phyloP scores from a whole-genome alignment of 2,888 invertebrate species.

The Stegana nigrithorax region DNA sequence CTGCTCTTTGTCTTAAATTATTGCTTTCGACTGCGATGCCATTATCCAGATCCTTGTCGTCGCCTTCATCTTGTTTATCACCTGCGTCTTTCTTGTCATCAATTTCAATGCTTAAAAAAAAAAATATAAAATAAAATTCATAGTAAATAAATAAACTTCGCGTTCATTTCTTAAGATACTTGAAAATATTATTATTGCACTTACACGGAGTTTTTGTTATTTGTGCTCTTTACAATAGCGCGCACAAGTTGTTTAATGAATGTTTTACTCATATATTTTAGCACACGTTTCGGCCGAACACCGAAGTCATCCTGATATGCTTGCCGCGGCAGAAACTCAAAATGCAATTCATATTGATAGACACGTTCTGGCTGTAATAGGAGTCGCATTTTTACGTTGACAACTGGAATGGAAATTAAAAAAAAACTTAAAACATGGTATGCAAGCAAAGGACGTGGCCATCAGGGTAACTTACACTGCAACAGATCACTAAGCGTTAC shows the following conservation, averaged over 20 bases:
- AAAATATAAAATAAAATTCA: too few relatives aligned
- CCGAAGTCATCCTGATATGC: slow-evolving; percentile 80
- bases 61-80: slow-evolving; percentile 53
- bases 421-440: neutral
- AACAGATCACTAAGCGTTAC: slow-evolving; percentile 85
- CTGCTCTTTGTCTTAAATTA: slow-evolving; percentile 64
- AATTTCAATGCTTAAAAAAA: slow-evolving; percentile 66
- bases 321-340: slow-evolving; percentile 80
- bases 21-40: slow-evolving; percentile 42
- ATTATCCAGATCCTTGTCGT: slow-evolving; percentile 65
- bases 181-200: slow-evolving; percentile 19
- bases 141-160: too few relatives aligned
- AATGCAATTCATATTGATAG: slow-evolving; percentile 76
- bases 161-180: too few relatives aligned
- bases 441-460: slow-evolving; percentile 1
- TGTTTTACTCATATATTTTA: slow-evolving; percentile 79
- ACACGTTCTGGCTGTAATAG: slow-evolving; percentile 71
- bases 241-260: slow-evolving; percentile 79
- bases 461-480: slow-evolving; percentile 69
- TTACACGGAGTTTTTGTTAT: slow-evolving; percentile 67
- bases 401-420: slow-evolving; percentile 46
- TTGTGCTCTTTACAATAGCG: slow-evolving; percentile 73
- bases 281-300: slow-evolving; percentile 77
- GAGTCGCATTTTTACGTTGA: slow-evolving; percentile 67
- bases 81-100: slow-evolving; percentile 59